Evolutionary conservation across 2,113 vertebrate species (phyloP), one percentile per base, ranked within the genome.

Genomic region (Progne subis): DNA sequence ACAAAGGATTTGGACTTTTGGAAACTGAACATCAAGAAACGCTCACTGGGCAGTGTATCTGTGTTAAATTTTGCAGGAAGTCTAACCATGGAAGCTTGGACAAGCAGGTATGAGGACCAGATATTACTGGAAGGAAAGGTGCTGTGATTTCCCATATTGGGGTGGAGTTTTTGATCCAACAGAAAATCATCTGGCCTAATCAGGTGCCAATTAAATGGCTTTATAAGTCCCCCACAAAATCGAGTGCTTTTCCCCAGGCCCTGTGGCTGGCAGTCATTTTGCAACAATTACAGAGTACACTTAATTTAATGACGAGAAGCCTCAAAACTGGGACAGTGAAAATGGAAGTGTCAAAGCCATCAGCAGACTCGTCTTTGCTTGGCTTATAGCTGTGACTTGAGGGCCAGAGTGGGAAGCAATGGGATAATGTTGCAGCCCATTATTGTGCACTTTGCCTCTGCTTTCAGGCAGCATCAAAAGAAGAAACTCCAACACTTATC

Each of bases 261-360:
- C 90, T 32, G 31, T 92, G 69, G 82, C 90, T 88, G 65, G 89
- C 75, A 90, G 91, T 94, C 95, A 91, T 97, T 98, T 97, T 92
- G 95, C 85, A 96, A 94, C 88, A 97, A 96, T 97, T 96, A 95
- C 70, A n/a, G 82, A 84, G 78, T 57, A 72, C 71, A 95, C 96
- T 86, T 95, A 96, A 94, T 96, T 94, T 97, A 98, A 97, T 96
- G 94, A 97, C 70, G 95, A 97, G 92, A 87, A 93, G 71, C 94
- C 82, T 97, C 94, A 83, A 82, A 96, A 94, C 90, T 50, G 92
- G 82, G 83, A 68, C 95, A 61, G 95, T 97, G 96, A 95, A 97
- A 98, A 97, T 97, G 82, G 91, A 97, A 96, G 86, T 97, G 97
- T 98, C 97, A 97, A 75, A 97, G 92, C 94, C 93, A 72, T 97